Conservation (phyloP, 2,797 vertebrate species). For the Fratercula arctica region DNA sequence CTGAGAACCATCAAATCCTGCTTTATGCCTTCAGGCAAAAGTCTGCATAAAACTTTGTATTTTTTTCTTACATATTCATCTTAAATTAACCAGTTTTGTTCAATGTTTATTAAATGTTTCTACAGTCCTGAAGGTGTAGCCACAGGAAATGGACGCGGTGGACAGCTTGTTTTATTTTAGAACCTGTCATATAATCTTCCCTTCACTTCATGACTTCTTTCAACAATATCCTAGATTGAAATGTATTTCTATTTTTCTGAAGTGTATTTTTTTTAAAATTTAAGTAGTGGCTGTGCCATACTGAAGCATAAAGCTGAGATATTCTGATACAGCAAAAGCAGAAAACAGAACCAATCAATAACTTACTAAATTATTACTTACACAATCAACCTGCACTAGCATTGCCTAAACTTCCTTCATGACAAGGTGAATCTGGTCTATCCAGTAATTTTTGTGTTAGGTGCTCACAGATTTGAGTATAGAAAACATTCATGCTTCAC, state of each 20-base stretch:
- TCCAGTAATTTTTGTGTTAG: background rate
- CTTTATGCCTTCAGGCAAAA: background rate
- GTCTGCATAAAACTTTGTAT: background rate
- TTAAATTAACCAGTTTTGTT: background rate
- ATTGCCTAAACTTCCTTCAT: background rate
- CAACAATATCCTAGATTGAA: background rate
- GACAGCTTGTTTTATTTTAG: background rate
- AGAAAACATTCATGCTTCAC: background rate
- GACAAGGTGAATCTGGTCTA: background rate
- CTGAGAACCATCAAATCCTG: background rate
- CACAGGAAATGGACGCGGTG: background rate
- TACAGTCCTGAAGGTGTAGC: background rate
- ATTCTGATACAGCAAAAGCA: background rate
- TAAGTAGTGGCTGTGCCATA: background rate
- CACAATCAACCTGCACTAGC: background rate
- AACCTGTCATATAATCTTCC: background rate
- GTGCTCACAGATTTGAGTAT: background rate
- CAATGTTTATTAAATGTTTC: background rate
- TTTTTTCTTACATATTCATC: background rate
- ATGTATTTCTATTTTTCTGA: background rate
- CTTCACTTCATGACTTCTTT: background rate
- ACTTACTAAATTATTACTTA: background rate
- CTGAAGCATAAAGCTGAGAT: background rate
- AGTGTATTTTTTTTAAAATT: rapidly evolving
- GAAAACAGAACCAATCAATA: background rate